These are phyloP conservation scores for Periplaneta americana DNA, from an alignment of 1,140 invertebrate species.

Conservation along the genomic window DNA sequence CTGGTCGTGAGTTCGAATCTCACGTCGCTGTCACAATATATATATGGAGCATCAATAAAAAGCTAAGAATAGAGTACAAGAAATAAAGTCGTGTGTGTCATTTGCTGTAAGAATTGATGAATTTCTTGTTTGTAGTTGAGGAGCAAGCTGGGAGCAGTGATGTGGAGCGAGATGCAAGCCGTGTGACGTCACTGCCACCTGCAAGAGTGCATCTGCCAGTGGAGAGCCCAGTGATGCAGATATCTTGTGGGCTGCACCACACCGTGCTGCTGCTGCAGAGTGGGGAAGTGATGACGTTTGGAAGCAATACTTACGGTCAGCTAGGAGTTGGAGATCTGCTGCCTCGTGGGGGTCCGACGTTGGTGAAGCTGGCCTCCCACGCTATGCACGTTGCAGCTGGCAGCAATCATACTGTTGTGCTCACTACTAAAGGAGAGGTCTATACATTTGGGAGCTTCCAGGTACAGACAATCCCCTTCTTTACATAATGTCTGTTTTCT, in stretches of 20 bases:
- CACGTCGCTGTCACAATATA: too few species aligned
- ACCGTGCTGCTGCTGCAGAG: conserved; percentile 64
- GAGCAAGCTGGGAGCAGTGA: conserved; percentile 44
- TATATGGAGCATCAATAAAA: too few species aligned
- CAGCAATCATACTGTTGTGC: conserved; percentile 88
- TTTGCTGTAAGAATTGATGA: too few species aligned
- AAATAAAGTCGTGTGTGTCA: too few species aligned
- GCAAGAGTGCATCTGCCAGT: conserved; percentile 62
- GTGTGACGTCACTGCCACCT: conserved; percentile 73
- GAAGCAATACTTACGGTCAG: conserved; percentile 59
- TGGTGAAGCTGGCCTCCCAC: conserved; percentile 65
- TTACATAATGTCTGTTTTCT: too few species aligned
- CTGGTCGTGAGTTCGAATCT: too few species aligned
- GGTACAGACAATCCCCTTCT: too few species aligned
- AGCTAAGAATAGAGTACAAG: too few species aligned
- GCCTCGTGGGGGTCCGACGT: conserved; percentile 65
- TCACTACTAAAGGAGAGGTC: conserved; percentile 86
- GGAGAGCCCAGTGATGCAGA: conserved; percentile 67
- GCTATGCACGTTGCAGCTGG: conserved; percentile 81
- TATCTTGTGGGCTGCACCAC: conserved; percentile 88
- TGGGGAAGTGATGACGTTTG: conserved; percentile 82
- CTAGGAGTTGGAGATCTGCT: conserved; percentile 82
- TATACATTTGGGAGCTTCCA: conserved; percentile 91
- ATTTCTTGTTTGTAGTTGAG: background rate
- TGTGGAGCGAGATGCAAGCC: conserved; percentile 52